Evolutionary conservation across 2,888 invertebrate species (phyloP).

Genomic region (Corythucha ciliata): DNA sequence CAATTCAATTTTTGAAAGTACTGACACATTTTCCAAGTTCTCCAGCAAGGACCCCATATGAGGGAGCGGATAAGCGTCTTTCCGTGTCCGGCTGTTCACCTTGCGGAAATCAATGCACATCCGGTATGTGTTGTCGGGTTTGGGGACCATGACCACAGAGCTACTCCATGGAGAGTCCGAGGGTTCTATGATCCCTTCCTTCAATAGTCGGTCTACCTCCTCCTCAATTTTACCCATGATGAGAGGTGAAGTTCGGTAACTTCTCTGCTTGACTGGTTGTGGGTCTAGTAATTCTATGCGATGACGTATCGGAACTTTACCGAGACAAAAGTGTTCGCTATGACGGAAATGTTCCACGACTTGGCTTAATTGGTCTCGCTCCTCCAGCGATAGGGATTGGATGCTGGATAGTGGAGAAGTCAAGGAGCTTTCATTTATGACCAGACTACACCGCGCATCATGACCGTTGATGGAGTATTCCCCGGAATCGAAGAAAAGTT

Average conservation of each 20-base stretch:
- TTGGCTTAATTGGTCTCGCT: too few species aligned
- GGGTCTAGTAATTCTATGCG: constrained; percentile 12
- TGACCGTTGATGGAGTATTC: too few species aligned
- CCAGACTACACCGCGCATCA: too few species aligned
- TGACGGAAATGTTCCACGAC: too few species aligned
- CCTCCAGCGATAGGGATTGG: too few species aligned
- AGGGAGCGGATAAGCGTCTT: constrained; percentile 19
- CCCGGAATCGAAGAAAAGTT: too few species aligned
- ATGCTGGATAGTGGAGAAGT: too few species aligned
- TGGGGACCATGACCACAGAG: constrained; percentile 17
- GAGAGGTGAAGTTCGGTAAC: constrained; percentile 12
- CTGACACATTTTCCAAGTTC: background rate
- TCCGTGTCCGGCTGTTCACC: constrained; percentile 35
- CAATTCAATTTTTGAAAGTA: constrained; percentile 16
- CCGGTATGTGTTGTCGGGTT: constrained; percentile 33
- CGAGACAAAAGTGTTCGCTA: too few species aligned
- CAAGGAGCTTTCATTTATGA: too few species aligned
- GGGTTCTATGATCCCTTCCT: constrained; percentile 9
- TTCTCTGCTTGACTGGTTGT: constrained; percentile 14
- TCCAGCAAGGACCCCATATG: constrained; percentile 5
- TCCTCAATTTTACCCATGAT: constrained; percentile 1
- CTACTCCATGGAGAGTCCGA: constrained; percentile 13
- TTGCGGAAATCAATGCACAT: constrained; percentile 41
- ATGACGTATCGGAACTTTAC: too few species aligned
- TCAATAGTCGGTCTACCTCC: constrained; percentile 12